Base-by-base conservation (phyloP, 2,888 invertebrate species). In the Eurytoma californica region DNA sequence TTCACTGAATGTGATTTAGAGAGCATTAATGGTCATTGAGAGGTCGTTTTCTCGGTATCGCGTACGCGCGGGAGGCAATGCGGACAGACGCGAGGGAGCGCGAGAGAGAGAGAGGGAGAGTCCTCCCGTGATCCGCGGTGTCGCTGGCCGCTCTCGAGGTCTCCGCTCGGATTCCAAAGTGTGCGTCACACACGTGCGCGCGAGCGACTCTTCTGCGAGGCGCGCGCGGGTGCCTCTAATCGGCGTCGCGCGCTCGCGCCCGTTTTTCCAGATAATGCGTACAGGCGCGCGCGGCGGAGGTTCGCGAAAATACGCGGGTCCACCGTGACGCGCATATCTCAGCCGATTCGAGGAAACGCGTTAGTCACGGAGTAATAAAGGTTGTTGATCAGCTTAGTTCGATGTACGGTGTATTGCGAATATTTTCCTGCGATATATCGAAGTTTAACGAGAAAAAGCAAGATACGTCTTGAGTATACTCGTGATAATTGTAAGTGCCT, bases 61-160 rank as follows among this genome's bases (percentile, higher is more conserved):
- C 77, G 30, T 63, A 63, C n/a, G n/a, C 9, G 28, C 57, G 70
- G 70, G 51, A 65, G 58, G 72, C 77, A 66, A 28, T 79, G n/a
- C n/a, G 30, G 61, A 49, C 3, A 16, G 28, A 12, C 58, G 61
- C 78, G 63, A 49, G 67, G 58, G 70, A 60, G 53, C 16, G 69
- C n/a, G 65, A 66, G 65, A 28, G 79, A 65, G 72, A 24, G 53
- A 63, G 53, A 63, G 20, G 68, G 79, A 63, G 72, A 4, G 30
- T 70, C 30, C 63, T 51, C 49, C 47, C 58, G 67, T 60, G 77
- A 58, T 69, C 61, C 67, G 65, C 82, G 86, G 86, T 85, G 88
- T 87, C 88, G 87, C 82, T 88, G 87, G 85, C 88, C 88, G 87
- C 85, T 80, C 86, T 86, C 88, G 87, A 87, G 88, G 88, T 87